phyloP scores from a whole-genome alignment of 2,888 invertebrate species.

The Tachina lurida region DNA sequence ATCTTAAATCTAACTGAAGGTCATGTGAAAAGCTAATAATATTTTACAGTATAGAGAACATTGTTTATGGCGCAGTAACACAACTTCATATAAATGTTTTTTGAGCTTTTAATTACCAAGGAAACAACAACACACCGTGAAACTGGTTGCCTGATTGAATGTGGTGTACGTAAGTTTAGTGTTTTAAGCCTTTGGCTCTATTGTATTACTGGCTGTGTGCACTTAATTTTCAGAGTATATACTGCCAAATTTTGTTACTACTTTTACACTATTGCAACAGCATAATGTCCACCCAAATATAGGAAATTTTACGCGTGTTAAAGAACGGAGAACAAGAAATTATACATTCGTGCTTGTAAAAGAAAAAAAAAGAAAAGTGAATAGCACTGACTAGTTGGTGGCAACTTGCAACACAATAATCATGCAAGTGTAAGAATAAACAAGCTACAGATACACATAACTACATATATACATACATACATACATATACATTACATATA shows the following conservation, averaged over 20 bases:
- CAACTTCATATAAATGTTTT: constrained; percentile 12
- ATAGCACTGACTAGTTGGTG: constrained; percentile 3
- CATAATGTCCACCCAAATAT: constrained; percentile 47
- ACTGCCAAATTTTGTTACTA: constrained; percentile 18
- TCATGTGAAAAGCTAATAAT: constrained; percentile 13
- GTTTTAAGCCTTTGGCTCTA: constrained; percentile 32
- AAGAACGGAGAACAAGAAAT: constrained; percentile 22
- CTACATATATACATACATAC: too few relatives aligned
- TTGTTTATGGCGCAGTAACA: constrained; percentile 9
- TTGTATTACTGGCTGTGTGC: not conserved
- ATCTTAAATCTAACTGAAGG: constrained; percentile 2
- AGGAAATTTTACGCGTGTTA: constrained; percentile 38
- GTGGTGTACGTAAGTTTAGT: constrained; percentile 45
- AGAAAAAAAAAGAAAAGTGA: not conserved
- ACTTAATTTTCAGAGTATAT: constrained; percentile 12
- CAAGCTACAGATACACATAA: constrained; percentile 54
- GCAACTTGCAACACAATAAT: constrained; percentile 45
- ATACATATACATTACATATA: too few relatives aligned
- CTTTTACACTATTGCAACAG: constrained; percentile 29
- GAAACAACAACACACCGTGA: constrained; percentile 48
- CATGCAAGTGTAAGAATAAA: constrained; percentile 67
- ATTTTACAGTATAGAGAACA: constrained; percentile 3
- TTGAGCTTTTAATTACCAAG: constrained; percentile 59
- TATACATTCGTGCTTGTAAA: not conserved
- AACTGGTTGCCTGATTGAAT: constrained; percentile 19